Conservation (phyloP, 2,888 invertebrate genomes). For the Pardosa pseudoannulata region DNA sequence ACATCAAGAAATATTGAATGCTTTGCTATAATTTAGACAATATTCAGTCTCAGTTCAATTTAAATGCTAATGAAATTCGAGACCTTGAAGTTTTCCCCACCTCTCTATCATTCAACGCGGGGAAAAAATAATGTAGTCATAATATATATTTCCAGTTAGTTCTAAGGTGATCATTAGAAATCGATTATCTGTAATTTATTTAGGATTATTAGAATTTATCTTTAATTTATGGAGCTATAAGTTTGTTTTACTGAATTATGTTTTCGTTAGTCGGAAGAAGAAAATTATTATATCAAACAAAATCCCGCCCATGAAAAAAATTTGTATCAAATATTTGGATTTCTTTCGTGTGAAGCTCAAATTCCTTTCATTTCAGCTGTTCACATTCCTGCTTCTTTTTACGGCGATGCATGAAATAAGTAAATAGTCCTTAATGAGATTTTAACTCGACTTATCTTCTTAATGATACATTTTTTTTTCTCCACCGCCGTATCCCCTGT, state of each 20-base stretch:
- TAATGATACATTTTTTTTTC: conserved; percentile 2
- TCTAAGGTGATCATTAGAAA: background rate
- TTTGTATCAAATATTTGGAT: no score
- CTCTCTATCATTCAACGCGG: background rate
- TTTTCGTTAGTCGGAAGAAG: no score
- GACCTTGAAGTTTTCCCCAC: background rate
- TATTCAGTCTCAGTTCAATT: background rate
- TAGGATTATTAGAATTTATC: background rate
- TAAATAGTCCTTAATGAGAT: background rate
- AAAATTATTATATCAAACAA: no score
- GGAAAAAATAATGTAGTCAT: background rate
- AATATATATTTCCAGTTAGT: background rate
- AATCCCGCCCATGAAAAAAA: no score
- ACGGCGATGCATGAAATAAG: background rate
- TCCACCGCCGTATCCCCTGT: background rate
- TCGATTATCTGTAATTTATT: background rate
- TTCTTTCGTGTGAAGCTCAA: no score
- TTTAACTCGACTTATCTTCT: background rate
- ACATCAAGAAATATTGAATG: no score
- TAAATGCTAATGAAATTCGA: background rate
- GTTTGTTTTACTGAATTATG: no score
- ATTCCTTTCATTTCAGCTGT: no score
- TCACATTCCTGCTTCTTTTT: no score
- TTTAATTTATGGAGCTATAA: no score
- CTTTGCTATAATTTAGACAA: no score